A percentile compares a stretch with the other conserved stretches of the same genome.
Evolutionary conservation across 2,888 invertebrate species (phyloP).

Genomic region (Drosophila mimetica): DNA sequence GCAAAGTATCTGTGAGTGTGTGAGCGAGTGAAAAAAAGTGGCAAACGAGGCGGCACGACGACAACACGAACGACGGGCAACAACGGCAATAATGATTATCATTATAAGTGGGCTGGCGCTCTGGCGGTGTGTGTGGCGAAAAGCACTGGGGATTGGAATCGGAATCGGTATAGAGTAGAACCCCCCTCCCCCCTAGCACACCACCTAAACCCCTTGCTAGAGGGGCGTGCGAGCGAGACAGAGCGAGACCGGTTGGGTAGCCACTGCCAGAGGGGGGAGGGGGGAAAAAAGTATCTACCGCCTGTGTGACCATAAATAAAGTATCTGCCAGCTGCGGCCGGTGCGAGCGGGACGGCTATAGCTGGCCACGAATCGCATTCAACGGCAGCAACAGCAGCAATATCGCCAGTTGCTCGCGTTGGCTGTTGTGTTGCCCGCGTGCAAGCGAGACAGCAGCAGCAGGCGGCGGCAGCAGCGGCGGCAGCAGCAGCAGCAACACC

Average conservation of each 20-base stretch:
- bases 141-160: conserved; percentile 27
- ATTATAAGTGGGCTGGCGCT: conserved; percentile 81
- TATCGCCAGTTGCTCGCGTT: conserved; percentile 34
- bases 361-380: conserved; percentile 49
- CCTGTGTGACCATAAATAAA: conserved; percentile 79
- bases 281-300: conserved; percentile 69
- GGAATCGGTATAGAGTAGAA: conserved; percentile 29
- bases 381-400: conserved; percentile 8
- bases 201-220: conserved; percentile 1
- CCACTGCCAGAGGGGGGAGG: conserved; percentile 6
- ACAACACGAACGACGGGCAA: conserved; percentile 56
- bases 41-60: conserved; percentile 41
- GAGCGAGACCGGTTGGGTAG: conserved; percentile 68
- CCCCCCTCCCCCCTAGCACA: not conserved
- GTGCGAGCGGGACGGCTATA: conserved; percentile 45
- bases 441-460: conserved; percentile 19
- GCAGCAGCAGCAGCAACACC: conserved; percentile 53
- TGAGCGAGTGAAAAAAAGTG: conserved; percentile 48
- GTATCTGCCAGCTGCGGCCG: conserved; percentile 68
- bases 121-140: conserved; percentile 62
- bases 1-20: conserved; percentile 33
- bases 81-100: conserved; percentile 82
- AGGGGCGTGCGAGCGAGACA: conserved; percentile 36
- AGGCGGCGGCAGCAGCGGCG: conserved; percentile 59
- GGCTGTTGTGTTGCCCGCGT: conserved; percentile 39